These are phyloP conservation scores for Dryas iulia DNA, from an alignment of 1,140 invertebrate species.

Conservation along the genomic window DNA sequence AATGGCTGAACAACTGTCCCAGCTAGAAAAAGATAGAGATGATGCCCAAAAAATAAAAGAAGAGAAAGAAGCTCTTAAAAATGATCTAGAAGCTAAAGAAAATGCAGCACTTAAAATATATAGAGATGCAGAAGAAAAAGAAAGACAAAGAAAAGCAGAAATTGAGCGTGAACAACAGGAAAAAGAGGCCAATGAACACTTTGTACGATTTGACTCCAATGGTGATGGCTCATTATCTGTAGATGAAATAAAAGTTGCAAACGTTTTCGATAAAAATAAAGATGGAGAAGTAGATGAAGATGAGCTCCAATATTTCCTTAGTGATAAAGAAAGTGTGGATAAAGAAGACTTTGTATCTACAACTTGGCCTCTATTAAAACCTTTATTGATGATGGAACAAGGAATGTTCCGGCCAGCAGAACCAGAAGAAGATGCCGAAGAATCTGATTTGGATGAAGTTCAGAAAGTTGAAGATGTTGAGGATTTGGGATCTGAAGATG, in stretches of 20 bases:
- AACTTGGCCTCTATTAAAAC: conserved; percentile 90
- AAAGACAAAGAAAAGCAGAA: conserved; percentile 81
- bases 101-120: conserved; percentile 89
- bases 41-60: conserved; percentile 86
- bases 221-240: conserved; percentile 87
- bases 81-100: conserved; percentile 87
- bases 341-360: conserved; percentile 86
- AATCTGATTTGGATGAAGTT: conserved; percentile 63
- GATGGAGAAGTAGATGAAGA: conserved; percentile 91
- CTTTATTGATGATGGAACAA: conserved; percentile 87
- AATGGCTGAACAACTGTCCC: conserved; percentile 84
- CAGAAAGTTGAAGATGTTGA: conserved; percentile 52
- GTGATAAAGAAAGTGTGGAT: conserved; percentile 85
- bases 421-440: conserved; percentile 60
- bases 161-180: conserved; percentile 81
- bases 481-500: conserved; percentile 59
- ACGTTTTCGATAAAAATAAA: conserved; percentile 92
- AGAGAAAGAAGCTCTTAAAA: conserved; percentile 88
- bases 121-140: conserved; percentile 84
- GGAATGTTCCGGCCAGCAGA: conserved; percentile 82
- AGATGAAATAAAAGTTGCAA: conserved; percentile 88
- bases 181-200: conserved; percentile 86
- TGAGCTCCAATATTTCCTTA: conserved; percentile 92
- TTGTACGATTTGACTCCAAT: conserved; percentile 89
- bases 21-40: conserved; percentile 86